Percentiles rank a stretch among this genome's conserved stretches.
phyloP scores from a whole-genome alignment of 2,888 invertebrate species.

The Eremobia ochroleuca region DNA sequence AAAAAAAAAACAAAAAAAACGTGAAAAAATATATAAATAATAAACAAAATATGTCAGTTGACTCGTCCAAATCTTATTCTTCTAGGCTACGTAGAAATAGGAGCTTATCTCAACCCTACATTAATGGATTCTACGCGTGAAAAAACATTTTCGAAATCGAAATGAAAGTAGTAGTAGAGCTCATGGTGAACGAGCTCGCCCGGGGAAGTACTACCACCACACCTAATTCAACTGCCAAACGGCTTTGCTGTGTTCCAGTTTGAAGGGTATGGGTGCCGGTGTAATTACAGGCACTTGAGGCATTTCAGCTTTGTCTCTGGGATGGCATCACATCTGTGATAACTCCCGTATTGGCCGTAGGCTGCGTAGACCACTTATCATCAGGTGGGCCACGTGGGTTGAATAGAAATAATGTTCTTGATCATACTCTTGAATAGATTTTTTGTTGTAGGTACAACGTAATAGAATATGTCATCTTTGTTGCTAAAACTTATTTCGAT shows the following conservation, averaged over 20 bases:
- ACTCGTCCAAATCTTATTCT: background rate
- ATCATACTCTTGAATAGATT: background rate
- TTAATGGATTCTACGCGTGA: background rate
- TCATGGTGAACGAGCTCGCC: conserved; percentile 9
- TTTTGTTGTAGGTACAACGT: background rate
- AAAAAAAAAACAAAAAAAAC: background rate
- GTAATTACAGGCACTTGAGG: conserved; percentile 10
- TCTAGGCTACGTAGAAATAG: background rate
- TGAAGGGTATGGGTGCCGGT: conserved; percentile 8
- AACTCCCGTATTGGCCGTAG: background rate
- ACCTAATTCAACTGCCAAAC: background rate
- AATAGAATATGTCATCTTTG: background rate
- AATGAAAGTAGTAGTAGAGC: conserved; percentile 4
- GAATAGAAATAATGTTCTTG: background rate
- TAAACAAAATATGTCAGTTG: background rate
- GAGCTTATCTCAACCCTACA: background rate
- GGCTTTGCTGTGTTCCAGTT: background rate
- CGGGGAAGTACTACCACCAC: conserved; percentile 15
- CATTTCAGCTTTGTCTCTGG: background rate
- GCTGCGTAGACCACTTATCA: background rate
- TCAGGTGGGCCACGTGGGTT: background rate
- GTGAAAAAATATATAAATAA: background rate
- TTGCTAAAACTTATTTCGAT: background rate
- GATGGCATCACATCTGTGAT: background rate
- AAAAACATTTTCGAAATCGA: background rate